Conservation (phyloP, 2,888 invertebrate species). For the Anticlea derivata region DNA sequence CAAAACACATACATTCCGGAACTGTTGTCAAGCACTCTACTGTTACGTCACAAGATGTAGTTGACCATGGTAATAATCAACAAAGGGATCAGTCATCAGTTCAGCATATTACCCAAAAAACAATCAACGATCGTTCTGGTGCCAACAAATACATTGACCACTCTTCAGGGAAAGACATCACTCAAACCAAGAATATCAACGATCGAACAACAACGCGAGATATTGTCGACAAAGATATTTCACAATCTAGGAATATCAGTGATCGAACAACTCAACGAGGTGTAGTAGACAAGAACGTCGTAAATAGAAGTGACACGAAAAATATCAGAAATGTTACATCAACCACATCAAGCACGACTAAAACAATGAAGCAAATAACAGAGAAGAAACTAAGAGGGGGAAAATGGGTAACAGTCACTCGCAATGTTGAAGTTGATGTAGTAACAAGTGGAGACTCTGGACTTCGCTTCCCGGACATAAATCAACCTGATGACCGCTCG, state of each 20-base stretch:
- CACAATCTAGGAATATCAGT: slow-evolving; percentile 41
- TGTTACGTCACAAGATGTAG: slow-evolving; percentile 44
- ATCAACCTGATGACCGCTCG: slow-evolving; percentile 36
- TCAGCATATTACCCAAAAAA: slow-evolving; percentile 22
- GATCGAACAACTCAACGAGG: slow-evolving; percentile 54
- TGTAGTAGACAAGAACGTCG: slow-evolving; percentile 49
- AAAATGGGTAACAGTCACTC: slow-evolving; percentile 79
- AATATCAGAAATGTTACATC: slow-evolving; percentile 57
- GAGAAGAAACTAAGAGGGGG: slow-evolving; percentile 81
- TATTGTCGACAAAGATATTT: slow-evolving; percentile 44
- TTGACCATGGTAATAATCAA: slow-evolving; percentile 37
- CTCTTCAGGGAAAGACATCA: slow-evolving; percentile 29
- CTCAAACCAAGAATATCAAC: slow-evolving; percentile 38
- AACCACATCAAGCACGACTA: slow-evolving; percentile 72
- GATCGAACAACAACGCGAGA: slow-evolving; percentile 44
- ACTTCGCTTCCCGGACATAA: slow-evolving; percentile 21
- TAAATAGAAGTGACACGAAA: slow-evolving; percentile 60
- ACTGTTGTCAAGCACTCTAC: slow-evolving; percentile 46
- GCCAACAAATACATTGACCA: slow-evolving; percentile 4
- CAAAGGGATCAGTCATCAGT: slow-evolving; percentile 20
- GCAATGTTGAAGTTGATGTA: slow-evolving; percentile 88
- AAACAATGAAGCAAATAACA: slow-evolving; percentile 81
- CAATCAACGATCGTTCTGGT: slow-evolving; percentile 23
- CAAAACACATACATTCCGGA: slow-evolving; percentile 49
- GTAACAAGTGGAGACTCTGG: slow-evolving; percentile 45